Base-by-base conservation (phyloP, 2,797 vertebrate genomes). In the Botia kubotai region DNA sequence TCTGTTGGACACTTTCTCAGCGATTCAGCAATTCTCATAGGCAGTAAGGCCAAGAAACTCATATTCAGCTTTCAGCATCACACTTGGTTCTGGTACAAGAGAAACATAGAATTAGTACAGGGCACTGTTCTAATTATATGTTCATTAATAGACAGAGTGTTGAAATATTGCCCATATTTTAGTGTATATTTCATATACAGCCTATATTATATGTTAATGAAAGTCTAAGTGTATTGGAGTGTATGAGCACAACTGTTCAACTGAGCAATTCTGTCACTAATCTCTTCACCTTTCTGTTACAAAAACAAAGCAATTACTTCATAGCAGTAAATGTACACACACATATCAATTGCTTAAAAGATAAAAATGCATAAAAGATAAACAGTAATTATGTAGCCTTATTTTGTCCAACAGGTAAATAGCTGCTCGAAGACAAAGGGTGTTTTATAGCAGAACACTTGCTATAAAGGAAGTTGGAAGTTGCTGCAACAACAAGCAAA, bases 61-160 rank as follows among this genome's bases (percentile, higher is more conserved):
- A 79, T 89, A 89, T 89, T 89, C 87, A 58, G 86, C 29, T 50
- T 83, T 89, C 16, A 76, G 33, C 10, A 29, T 39, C 19, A 81
- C 73, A n/a, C 55, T 75, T 83, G 43, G n/a, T 82, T 86, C 89
- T 90, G 74, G 77, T 60, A 60, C 69, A 8, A 76, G 29, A 73
- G 33, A 66, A 29, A 73, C 14, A 74, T 17, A 46, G 13, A 11
- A 2, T 75, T 43, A 63, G 57, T n/a, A 4, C 52, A 53, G 17
- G 52, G 46, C 21, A 58, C 7, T 1, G 39, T 43, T 43, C 8
- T 43, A 43, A 43, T 8, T 43, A 43, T 1, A 43, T 43, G 39
- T 11, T 43, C 39, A 1, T 43, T 8, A 43, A 8, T 8, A 43
- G 7, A 29, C 29, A 29, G 1, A 8, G 39, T 43, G 39, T 43